A percentile compares a stretch with the other conserved stretches of the same genome.
These are phyloP conservation scores for Australoheros facetus DNA, from an alignment of 2,797 vertebrate genomes.

Conservation along the genomic window DNA sequence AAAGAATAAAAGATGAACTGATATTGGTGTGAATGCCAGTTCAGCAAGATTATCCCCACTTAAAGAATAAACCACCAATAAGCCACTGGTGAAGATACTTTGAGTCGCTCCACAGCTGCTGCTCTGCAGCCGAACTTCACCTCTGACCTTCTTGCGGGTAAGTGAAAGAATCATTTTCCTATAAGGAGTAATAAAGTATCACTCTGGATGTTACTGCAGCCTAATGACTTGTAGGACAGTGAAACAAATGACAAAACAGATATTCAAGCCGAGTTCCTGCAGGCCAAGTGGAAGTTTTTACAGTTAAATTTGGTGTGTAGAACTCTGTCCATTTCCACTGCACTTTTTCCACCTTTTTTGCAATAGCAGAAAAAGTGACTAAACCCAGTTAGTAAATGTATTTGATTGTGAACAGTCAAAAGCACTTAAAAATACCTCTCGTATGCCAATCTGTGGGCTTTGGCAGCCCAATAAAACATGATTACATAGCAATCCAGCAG, in stretches of 20 bases:
- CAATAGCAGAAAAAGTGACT: too few species aligned
- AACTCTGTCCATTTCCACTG: too few species aligned
- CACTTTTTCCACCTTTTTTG: too few species aligned
- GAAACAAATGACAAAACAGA: conserved; percentile 6
- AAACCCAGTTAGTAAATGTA: too few species aligned
- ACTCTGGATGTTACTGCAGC: conserved; percentile 17
- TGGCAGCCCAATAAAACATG: neutral
- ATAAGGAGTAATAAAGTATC: conserved; percentile 35
- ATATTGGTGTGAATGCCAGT: neutral
- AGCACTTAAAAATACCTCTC: neutral
- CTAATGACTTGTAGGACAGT: conserved; percentile 5
- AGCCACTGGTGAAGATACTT: neutral
- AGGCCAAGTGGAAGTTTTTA: neutral
- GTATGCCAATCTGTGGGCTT: neutral
- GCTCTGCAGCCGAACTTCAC: conserved; percentile 50
- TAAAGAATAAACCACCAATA: conserved; percentile 5
- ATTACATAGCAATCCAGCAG: neutral
- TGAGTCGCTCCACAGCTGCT: conserved; percentile 20
- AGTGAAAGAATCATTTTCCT: conserved; percentile 35
- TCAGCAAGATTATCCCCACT: neutral
- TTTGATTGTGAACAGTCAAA: neutral
- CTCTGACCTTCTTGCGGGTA: conserved; percentile 48
- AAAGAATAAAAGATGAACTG: conserved; percentile 34
- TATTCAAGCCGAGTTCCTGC: conserved; percentile 8
- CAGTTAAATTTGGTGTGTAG: neutral